Base-by-base conservation (phyloP, 2,888 invertebrate genomes). In the Aporophyla nigra region DNA sequence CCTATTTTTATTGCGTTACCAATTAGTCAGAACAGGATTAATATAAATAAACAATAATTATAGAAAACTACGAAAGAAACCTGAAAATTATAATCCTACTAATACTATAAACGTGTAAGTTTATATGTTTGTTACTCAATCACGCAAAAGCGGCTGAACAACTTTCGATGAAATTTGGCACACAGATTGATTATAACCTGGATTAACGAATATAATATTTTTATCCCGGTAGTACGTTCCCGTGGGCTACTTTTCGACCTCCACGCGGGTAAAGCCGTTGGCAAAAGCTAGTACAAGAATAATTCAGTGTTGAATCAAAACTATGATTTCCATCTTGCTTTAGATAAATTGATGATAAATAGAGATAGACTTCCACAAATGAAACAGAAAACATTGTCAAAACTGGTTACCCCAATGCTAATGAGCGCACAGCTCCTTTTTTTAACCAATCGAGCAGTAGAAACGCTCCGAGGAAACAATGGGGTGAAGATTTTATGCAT, bases 401-500 rank as follows among this genome's bases (percentile, higher is more conserved):
- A 21, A 7, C 46, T 84, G 85, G 81, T 74, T 65, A 84, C 66
- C 69, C 65, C 12, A 53, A 53, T 62, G 66, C 61, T 81, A 81
- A 84, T 74, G 84, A 81, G 74, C 46, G 65, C 69, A 69, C 19
- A 46, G 61, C 19, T 54, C 1, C 14, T 49, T 80, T 81, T 82
- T 81, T 69, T 63, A 14, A 19, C 74, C 53, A 80, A 66, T 74
- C 46, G 14, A 69, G 58, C 9, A 16, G 21, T 84, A 12, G 7
- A 33, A 40, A 66, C n/a, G 10, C 9, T 58, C 19, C 43, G 6
- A 27, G 33, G 7, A 59, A 49, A 70, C 69, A 62, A 61, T 53
- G 56, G n/a, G 1, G 69, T 69, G 51, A 61, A 80, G 62, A 49
- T 65, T 73, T 58, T 40, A 33, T 53, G 14, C 19, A 43, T 43